Conservation (phyloP, 1,140 invertebrate genomes). For the Magallana angulata region DNA sequence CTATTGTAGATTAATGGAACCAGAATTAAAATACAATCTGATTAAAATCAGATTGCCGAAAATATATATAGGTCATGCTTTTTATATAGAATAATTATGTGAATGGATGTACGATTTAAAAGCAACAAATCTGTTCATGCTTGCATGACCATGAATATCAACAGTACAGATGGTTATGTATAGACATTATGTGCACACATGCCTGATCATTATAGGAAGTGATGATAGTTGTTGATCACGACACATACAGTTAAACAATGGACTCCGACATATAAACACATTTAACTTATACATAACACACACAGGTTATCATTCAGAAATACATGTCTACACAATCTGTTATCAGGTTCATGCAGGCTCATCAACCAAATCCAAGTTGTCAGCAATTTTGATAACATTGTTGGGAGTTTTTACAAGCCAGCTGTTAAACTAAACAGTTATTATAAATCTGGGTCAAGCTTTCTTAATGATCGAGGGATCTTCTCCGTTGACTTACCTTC, state of each 20-base stretch:
- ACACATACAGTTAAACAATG: background rate
- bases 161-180: background rate
- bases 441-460: constrained; percentile 2
- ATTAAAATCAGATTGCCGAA: no score
- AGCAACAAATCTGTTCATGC: no score
- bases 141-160: no score
- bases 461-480: background rate
- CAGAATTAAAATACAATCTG: no score
- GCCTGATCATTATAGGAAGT: background rate
- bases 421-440: background rate
- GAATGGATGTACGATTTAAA: no score
- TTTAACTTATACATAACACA: background rate
- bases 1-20: no score
- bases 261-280: background rate
- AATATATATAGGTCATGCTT: no score
- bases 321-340: background rate
- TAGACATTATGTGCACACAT: background rate
- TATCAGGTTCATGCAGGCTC: no score
- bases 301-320: background rate
- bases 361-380: no score
- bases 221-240: background rate
- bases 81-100: no score
- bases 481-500: background rate
- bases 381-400: background rate
- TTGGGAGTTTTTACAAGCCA: background rate